Evolutionary conservation across 2,113 vertebrate species (phyloP), one percentile per base, ranked within the genome.

Genomic region (Clupea harengus): DNA sequence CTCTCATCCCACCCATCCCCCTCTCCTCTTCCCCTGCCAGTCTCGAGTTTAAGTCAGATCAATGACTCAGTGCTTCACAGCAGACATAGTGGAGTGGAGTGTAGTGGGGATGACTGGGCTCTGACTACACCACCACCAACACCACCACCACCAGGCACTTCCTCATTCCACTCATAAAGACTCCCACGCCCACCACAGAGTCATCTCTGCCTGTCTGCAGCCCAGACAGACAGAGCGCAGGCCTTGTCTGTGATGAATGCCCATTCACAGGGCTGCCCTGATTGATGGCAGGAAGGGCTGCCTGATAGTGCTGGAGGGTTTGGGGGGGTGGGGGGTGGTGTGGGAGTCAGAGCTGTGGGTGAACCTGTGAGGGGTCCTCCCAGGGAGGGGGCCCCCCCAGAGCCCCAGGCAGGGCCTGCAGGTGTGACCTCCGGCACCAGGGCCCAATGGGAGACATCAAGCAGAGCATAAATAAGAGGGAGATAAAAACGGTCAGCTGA

Each of bases 401-500:
- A 18, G 52, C 52, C 52, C 52, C 52, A 17, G 0, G 22, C 6
- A 22, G 22, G 57, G 20, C 20, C 22, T 72, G 64, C 64, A 72
- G 60, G 64, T 72, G 64, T 72, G 64, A 72, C 64, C 64, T 32
- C 64, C 9, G 64, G 64, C 64, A 72, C 64, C 60, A 72, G 64
- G 64, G 64, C 0, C 5, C 10, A 25, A 6, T 72, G 64, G 64
- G 64, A 72, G 64, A 25, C 28, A 15, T 72, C 64, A 72, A 28
- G 64, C 10, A 1, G n/a, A 72, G 22, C 22, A 15, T 72, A 72
- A 72, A 72, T 72, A 72, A 72, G 2, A 3, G 25, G 60, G 22
- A 67, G 60, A 72, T 72, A 72, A 32, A 25, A 25, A 7, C 11
- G 64, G 1, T 25, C 9, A 4, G 64, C 64, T 25, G 25, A 10